A percentile compares a stretch with the other conserved stretches of the same genome.
Evolutionary conservation across 2,113 vertebrate genomes (phyloP).

Genomic region (Callaeas wilsoni): DNA sequence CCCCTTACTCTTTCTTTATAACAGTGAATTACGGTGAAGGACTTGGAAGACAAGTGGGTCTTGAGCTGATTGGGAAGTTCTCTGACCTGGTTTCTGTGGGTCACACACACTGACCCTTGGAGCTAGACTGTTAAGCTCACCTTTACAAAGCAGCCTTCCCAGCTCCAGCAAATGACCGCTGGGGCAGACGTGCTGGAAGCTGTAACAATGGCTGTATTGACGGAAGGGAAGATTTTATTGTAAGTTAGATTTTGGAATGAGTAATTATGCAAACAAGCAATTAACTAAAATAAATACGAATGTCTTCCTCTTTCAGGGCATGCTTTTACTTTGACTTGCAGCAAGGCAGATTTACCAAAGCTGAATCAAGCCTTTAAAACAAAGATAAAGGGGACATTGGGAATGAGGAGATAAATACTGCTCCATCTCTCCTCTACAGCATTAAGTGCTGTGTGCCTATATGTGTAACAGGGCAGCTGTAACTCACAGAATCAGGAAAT

Average conservation of each 20-base stretch:
- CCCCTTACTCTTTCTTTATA: neutral
- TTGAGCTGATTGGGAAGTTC: neutral
- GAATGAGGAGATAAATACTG: neutral
- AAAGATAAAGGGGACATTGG: neutral
- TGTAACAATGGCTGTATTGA: conserved; percentile 43
- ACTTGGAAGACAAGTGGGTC: neutral
- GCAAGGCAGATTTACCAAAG: neutral
- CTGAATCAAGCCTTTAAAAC: conserved; percentile 15
- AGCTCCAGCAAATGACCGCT: neutral
- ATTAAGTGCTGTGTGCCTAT: neutral
- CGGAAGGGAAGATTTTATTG: conserved; percentile 6
- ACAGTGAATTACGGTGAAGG: neutral
- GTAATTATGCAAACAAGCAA: conserved; percentile 55
- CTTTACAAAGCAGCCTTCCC: conserved; percentile 1
- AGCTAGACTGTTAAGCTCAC: neutral
- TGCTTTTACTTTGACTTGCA: conserved; percentile 1
- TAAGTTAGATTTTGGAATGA: conserved; percentile 5
- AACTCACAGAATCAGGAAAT: conserved; percentile 34
- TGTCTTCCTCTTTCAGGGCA: neutral
- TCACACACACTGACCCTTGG: neutral
- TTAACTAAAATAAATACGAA: conserved; percentile 44
- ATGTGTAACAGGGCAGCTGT: neutral
- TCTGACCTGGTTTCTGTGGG: neutral
- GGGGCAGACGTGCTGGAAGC: neutral
- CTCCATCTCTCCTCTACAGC: neutral